phyloP scores from a whole-genome alignment of 2,888 invertebrate genomes.

The Diadegma fenestrale region DNA sequence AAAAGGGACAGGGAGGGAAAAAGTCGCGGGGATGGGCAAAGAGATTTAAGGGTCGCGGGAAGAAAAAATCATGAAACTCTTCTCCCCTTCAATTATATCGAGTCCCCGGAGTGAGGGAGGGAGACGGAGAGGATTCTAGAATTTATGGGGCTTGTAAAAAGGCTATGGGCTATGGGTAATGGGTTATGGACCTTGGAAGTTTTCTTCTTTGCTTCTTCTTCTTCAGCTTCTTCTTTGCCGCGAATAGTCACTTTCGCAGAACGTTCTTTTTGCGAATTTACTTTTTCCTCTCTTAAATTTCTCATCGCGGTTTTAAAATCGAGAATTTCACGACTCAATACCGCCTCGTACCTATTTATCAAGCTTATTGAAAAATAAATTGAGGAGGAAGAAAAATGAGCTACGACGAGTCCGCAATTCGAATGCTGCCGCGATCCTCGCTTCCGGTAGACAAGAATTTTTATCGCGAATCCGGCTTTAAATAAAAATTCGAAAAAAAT shows the following conservation, averaged over 20 bases:
- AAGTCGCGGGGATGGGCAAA: not conserved
- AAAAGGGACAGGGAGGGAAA: not conserved
- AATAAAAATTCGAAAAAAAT: not conserved
- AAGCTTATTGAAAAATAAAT: conserved; percentile 3
- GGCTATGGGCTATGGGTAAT: conserved; percentile 23
- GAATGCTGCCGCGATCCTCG: not conserved
- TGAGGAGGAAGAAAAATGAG: not conserved
- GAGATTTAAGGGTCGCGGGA: conserved; percentile 4
- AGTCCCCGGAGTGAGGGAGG: not conserved
- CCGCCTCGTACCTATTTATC: not conserved
- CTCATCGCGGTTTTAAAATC: conserved; percentile 8
- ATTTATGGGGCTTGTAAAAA: conserved; percentile 44
- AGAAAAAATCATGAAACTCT: conserved; percentile 20
- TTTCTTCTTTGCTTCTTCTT: not conserved
- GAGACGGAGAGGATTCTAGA: conserved; percentile 20
- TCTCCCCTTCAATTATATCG: conserved; percentile 7
- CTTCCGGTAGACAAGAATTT: not conserved
- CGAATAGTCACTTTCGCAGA: conserved; percentile 7
- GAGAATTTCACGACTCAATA: conserved; percentile 14
- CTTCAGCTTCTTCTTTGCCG: conserved; percentile 8
- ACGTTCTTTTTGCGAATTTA: conserved; percentile 10
- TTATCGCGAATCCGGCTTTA: not conserved
- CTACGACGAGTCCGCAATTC: not conserved
- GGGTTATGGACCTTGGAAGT: conserved; percentile 40
- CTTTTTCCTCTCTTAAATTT: not conserved